Conservation (phyloP, 2,113 vertebrate genomes). For the Opisthocomus hoazin region DNA sequence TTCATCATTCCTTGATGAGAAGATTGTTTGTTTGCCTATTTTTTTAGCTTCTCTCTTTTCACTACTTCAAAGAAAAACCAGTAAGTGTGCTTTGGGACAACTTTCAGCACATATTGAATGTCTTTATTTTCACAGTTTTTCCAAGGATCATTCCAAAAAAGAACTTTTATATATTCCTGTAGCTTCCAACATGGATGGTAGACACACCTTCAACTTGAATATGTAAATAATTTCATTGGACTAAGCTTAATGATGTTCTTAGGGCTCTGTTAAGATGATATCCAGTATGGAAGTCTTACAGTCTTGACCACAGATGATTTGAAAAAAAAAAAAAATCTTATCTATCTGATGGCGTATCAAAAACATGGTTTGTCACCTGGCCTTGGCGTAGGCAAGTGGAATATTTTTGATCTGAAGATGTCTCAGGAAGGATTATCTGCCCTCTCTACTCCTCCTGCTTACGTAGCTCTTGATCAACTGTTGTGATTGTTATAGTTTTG, state of each 20-base stretch:
- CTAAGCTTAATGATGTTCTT: background rate
- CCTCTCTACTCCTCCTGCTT: background rate
- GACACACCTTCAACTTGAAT: background rate
- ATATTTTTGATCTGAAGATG: background rate
- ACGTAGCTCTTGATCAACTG: background rate
- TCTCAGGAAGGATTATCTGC: background rate
- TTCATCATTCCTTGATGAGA: constrained; percentile 29
- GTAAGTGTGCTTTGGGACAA: background rate
- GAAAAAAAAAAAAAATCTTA: background rate
- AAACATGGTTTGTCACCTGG: background rate
- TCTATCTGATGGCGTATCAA: accelerated
- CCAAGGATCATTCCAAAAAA: background rate
- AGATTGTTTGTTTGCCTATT: background rate
- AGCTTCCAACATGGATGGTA: background rate
- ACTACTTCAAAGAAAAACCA: background rate
- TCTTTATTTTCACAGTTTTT: background rate
- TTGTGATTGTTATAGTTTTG: background rate
- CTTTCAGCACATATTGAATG: background rate
- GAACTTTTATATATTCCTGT: background rate
- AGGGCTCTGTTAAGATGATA: background rate
- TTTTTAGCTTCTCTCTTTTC: background rate
- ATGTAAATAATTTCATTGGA: background rate
- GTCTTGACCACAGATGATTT: background rate
- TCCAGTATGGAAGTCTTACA: background rate
- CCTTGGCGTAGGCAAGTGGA: accelerated